Percentiles rank a stretch among this genome's conserved stretches.
Conservation (phyloP, 2,797 vertebrate genomes). For the Squalus acanthias region DNA sequence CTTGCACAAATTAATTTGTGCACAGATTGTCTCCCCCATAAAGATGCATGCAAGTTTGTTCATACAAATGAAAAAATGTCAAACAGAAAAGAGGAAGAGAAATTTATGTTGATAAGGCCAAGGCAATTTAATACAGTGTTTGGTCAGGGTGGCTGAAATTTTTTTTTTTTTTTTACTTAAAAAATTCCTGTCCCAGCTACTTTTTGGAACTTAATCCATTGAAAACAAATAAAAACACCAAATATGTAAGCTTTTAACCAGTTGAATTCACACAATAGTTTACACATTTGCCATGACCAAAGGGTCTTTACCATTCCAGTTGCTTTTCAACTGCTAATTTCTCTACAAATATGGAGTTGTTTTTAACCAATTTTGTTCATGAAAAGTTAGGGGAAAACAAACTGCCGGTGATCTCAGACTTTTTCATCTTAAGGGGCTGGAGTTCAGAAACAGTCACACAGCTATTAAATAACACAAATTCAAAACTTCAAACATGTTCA, state of each 20-base stretch:
- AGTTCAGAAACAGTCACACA: not conserved
- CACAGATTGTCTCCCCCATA: not conserved
- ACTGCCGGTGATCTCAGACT: not conserved
- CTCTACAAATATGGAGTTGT: too few relatives aligned
- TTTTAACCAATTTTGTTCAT: not conserved
- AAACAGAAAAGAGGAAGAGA: conserved; percentile 16
- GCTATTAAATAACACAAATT: not conserved
- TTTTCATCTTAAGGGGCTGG: not conserved
- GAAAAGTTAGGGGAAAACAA: not conserved
- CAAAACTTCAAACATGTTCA: not conserved
- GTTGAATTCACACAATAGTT: not conserved
- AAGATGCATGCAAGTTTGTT: not conserved
- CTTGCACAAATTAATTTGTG: not conserved
- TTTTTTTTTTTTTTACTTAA: not conserved
- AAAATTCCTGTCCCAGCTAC: not conserved
- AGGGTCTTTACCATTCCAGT: not conserved
- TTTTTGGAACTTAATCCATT: not conserved
- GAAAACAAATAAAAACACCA: not conserved
- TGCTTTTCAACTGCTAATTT: not conserved
- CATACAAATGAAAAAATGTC: not conserved
- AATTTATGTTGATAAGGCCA: not conserved
- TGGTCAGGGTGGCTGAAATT: not conserved
- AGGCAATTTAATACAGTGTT: conserved; percentile 14
- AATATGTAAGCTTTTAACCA: not conserved
- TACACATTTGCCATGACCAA: not conserved